Conservation (phyloP, 2,113 vertebrate species). For the Stegostoma tigrinum region DNA sequence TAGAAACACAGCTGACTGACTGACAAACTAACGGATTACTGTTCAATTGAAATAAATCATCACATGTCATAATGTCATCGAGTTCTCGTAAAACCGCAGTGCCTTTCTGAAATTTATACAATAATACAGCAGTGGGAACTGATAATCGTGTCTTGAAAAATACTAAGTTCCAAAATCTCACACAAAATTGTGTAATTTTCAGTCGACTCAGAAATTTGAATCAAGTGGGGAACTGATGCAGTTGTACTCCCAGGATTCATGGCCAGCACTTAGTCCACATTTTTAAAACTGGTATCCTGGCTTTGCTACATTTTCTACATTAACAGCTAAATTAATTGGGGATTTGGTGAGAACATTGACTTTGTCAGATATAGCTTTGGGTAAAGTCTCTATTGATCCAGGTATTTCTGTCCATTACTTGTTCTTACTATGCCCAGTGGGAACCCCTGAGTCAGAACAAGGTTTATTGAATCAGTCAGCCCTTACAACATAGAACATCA, state of each 20-base stretch:
- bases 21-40: too few relatives aligned
- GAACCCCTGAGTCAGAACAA: background rate
- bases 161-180: background rate
- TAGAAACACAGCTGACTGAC: too few relatives aligned
- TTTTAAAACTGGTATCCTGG: background rate
- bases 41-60: too few relatives aligned
- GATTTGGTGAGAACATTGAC: background rate
- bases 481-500: background rate
- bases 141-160: background rate
- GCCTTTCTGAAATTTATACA: too few relatives aligned
- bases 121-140: background rate
- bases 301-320: background rate
- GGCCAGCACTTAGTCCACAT: background rate
- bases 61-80: too few relatives aligned
- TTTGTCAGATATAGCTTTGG: background rate
- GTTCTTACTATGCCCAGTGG: background rate
- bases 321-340: background rate
- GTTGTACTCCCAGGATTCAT: background rate
- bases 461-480: background rate
- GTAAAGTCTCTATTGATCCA: background rate
- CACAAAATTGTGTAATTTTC: background rate
- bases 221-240: background rate
- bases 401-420: background rate
- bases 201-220: background rate
- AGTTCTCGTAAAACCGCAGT: too few relatives aligned